Evolutionary conservation across 2,888 invertebrate species (phyloP), one percentile per base, ranked within the genome.

Genomic region (Pseudoips prasinana): DNA sequence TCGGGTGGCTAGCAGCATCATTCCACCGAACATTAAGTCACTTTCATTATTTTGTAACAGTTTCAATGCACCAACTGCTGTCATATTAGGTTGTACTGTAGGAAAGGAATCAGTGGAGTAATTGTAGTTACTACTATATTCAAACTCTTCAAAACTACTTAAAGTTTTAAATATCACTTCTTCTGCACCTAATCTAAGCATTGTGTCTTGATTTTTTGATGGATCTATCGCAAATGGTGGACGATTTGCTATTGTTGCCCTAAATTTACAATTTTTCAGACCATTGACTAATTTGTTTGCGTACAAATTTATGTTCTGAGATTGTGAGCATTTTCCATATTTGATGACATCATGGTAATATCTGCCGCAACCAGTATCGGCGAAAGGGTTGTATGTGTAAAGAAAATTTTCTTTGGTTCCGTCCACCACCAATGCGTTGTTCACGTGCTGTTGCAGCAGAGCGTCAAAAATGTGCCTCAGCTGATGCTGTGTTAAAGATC

Each of bases 351-450:
- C 35, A 6, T 55, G 41, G 27, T 67, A 81, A 26, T 58, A 58
- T 32, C 58, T 64, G 7, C 82, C 81, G 35, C 82, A 82, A 0
- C 62, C 65, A 24, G 60, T 67, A 26, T 80, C 68, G 25, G 71
- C 67, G 14, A 58, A 79, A 0, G 79, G 74, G 40, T 80, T 69
- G 37, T 76, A 82, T 0, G 70, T 59, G 33, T 67, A 76, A 6
- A 79, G 10, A 4, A 10, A 4, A 1, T 55, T 47, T 4, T 70
- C 50, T 1, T 39, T 17, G 0, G 52, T 61, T 7, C 61, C 62
- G 17, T 68, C 64, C 1, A 73, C 23, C 1, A 79, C 41, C 1
- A 76, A n/a, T 0, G 65, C 70, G 17, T 73, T 53, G 2, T 39
- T 19, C 0, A 77, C 54, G 10, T 56, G 69, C 3, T 39, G 7